Conservation (phyloP, 2,113 vertebrate species). For the Dasypus novemcinctus region DNA sequence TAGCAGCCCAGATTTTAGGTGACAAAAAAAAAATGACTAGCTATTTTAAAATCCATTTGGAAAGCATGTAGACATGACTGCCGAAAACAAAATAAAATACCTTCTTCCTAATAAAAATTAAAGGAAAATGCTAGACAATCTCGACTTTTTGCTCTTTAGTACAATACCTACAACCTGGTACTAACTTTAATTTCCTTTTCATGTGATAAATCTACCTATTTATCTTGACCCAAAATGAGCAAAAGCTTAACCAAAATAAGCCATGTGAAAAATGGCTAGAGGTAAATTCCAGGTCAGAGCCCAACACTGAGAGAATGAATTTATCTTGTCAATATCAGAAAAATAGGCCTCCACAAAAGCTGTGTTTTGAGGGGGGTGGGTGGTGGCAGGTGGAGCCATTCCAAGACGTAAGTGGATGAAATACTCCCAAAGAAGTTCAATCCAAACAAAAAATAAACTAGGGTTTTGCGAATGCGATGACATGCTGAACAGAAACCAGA, state of each 20-base stretch:
- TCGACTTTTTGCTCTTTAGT: not conserved
- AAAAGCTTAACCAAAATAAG: not conserved
- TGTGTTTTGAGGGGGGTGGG: not conserved
- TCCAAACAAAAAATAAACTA: not conserved
- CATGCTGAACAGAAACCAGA: not conserved
- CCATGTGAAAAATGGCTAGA: not conserved
- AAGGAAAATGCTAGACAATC: not conserved
- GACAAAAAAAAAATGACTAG: not conserved
- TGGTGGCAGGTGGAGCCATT: not conserved
- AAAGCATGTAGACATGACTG: not conserved
- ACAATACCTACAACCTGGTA: not conserved
- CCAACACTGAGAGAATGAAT: not conserved
- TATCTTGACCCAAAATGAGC: not conserved
- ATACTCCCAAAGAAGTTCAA: not conserved
- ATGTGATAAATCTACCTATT: not conserved
- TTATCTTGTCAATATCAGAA: not conserved
- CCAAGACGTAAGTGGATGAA: not conserved
- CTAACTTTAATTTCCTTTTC: not conserved
- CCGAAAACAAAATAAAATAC: not conserved
- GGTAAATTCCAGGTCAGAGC: not conserved
- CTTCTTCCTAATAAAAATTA: constrained; percentile 9
- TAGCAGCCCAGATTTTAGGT: not conserved
- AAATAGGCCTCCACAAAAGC: not conserved
- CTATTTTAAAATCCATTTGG: not conserved
- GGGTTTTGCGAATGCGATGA: not conserved